A percentile compares a stretch with the other conserved stretches of the same genome.
Conservation (phyloP, 2,797 vertebrate species). For the Sitta carolinensis region DNA sequence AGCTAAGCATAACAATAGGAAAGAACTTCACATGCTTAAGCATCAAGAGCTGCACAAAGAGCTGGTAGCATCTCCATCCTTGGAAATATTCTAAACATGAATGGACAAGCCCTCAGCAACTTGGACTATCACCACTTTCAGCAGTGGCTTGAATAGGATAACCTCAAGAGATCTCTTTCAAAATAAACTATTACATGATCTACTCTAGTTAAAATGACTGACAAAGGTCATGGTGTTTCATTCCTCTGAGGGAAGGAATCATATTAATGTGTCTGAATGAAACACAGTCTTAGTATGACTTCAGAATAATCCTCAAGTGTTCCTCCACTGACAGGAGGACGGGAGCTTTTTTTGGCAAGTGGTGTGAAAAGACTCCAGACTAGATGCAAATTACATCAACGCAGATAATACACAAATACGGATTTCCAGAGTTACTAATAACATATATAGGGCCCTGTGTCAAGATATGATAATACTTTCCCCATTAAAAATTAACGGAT, state of each 20-base stretch:
- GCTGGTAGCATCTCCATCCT: not conserved
- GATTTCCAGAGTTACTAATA: not conserved
- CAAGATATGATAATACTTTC: not conserved
- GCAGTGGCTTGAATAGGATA: not conserved
- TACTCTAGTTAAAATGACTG: not conserved
- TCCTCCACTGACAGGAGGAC: not conserved
- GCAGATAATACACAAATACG: not conserved
- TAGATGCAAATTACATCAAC: not conserved
- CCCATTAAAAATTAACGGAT: not conserved
- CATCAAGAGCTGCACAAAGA: not conserved
- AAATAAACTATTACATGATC: not conserved
- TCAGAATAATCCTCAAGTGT: not conserved
- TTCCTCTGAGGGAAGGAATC: not conserved
- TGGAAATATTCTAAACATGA: not conserved
- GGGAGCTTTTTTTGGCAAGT: not conserved
- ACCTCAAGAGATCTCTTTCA: not conserved
- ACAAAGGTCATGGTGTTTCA: not conserved
- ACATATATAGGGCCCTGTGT: not conserved
- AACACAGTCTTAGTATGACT: not conserved
- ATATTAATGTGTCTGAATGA: not conserved
- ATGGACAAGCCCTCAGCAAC: not conserved
- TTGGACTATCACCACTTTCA: not conserved
- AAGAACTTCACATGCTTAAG: not conserved
- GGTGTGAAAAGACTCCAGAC: not conserved
- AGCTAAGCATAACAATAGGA: not conserved